Evolutionary conservation across 2,888 invertebrate genomes (phyloP).

Genomic region (Orthosia gracilis): DNA sequence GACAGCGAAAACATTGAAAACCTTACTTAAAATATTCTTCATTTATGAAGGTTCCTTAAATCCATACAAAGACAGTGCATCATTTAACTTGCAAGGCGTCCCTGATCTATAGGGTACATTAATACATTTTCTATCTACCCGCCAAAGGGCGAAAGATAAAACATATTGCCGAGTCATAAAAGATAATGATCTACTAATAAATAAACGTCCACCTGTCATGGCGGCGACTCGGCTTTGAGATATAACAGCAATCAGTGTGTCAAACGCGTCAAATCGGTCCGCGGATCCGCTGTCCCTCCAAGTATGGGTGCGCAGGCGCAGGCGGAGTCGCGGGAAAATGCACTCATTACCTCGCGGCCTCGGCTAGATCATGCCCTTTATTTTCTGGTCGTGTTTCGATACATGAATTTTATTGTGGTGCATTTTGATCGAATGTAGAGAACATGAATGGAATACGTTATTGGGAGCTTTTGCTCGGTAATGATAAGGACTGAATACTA

Average conservation of each 20-base stretch:
- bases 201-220: slow-evolving; percentile 67
- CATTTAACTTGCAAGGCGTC: slow-evolving; percentile 29
- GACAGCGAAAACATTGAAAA: not conserved
- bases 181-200: slow-evolving; percentile 69
- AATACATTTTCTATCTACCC: slow-evolving; percentile 54
- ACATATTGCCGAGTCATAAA: slow-evolving; percentile 64
- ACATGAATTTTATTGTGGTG: slow-evolving; percentile 5
- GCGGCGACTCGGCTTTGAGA: slow-evolving; percentile 69
- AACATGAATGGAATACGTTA: not conserved
- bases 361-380: slow-evolving; percentile 54
- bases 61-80: slow-evolving; percentile 30
- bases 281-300: slow-evolving; percentile 67
- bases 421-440: slow-evolving; percentile 3
- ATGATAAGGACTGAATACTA: not conserved
- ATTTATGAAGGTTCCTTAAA: slow-evolving; percentile 21
- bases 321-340: slow-evolving; percentile 60
- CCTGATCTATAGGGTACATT: slow-evolving; percentile 55
- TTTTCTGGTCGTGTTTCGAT: slow-evolving; percentile 36
- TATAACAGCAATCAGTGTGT: slow-evolving; percentile 73
- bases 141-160: slow-evolving; percentile 62
- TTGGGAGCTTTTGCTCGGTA: not conserved
- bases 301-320: slow-evolving; percentile 67
- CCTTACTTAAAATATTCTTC: slow-evolving; percentile 5
- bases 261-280: slow-evolving; percentile 70
- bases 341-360: slow-evolving; percentile 66